Percentiles rank a stretch among this genome's conserved stretches.
These are phyloP conservation scores for Drosophila serrata DNA, from an alignment of 1,140 invertebrate species.

Conservation along the genomic window DNA sequence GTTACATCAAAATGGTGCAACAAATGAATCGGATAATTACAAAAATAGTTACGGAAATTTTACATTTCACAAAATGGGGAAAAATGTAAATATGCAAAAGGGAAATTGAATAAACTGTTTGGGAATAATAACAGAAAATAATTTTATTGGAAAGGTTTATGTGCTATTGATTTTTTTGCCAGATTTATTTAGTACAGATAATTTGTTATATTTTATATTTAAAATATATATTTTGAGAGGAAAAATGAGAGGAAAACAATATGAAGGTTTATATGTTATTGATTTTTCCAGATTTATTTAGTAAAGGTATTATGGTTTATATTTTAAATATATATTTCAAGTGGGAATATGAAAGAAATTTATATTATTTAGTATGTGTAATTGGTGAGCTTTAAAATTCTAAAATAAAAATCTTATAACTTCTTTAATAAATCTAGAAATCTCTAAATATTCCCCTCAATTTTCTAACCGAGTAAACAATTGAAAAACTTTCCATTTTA, in stretches of 20 bases:
- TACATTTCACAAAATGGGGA: conserved; percentile 18
- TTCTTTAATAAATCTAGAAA: not conserved
- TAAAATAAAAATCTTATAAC: not conserved
- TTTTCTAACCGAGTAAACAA: conserved; percentile 34
- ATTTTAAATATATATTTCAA: not conserved
- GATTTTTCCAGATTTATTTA: not conserved
- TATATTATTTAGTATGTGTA: too few species aligned
- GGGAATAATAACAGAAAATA: conserved; percentile 2
- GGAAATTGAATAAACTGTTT: conserved; percentile 1
- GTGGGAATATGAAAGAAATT: too few species aligned
- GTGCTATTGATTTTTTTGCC: too few species aligned
- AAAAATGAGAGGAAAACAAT: too few species aligned
- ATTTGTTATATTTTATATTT: not conserved
- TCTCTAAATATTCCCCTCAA: not conserved
- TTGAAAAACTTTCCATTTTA: conserved; percentile 8
- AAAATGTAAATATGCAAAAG: not conserved
- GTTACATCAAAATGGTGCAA: conserved; percentile 30
- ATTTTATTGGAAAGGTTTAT: not conserved
- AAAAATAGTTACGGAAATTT: conserved; percentile 21
- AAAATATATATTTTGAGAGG: not conserved
- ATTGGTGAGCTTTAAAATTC: too few species aligned
- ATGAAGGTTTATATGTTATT: not conserved
- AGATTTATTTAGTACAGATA: too few species aligned
- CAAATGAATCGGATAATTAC: conserved; percentile 40
- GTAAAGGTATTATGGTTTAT: not conserved